Evolutionary conservation across 2,113 vertebrate species (phyloP).

Genomic region (Corydoras maculifer): DNA sequence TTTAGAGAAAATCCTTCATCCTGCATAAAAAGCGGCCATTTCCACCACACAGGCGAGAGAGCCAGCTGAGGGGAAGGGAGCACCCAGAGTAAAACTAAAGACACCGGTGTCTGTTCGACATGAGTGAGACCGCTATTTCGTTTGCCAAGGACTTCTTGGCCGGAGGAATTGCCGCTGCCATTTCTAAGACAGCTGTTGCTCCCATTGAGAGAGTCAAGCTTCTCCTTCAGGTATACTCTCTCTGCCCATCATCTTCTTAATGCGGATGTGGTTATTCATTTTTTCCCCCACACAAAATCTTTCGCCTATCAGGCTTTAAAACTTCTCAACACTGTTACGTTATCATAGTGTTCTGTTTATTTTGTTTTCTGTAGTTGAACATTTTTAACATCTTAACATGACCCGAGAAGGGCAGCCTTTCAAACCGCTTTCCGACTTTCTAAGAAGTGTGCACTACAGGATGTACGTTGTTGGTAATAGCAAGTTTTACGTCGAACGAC

Average conservation of each 20-base stretch:
- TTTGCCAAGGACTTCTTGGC: conserved; percentile 81
- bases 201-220: conserved; percentile 86
- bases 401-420: no score
- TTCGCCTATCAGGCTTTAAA: neutral
- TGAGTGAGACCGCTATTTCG: conserved; percentile 56
- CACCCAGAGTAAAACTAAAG: neutral
- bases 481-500: no score
- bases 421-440: no score
- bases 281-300: no score
- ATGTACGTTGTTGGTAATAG: no score
- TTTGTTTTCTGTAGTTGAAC: no score
- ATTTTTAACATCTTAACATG: no score
- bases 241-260: conserved; percentile 16
- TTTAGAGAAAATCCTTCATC: conserved; percentile 1
- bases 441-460: no score
- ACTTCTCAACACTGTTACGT: neutral
- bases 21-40: conserved; percentile 37
- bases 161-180: conserved; percentile 76
- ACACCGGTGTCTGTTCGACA: conserved; percentile 16
- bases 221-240: conserved; percentile 63
- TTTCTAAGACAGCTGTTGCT: conserved; percentile 83
- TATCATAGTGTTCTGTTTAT: no score
- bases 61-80: neutral
- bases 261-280: no score
- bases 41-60: conserved; percentile 5